Evolutionary conservation across 2,797 vertebrate genomes (phyloP).

Genomic region (Mus caroli): DNA sequence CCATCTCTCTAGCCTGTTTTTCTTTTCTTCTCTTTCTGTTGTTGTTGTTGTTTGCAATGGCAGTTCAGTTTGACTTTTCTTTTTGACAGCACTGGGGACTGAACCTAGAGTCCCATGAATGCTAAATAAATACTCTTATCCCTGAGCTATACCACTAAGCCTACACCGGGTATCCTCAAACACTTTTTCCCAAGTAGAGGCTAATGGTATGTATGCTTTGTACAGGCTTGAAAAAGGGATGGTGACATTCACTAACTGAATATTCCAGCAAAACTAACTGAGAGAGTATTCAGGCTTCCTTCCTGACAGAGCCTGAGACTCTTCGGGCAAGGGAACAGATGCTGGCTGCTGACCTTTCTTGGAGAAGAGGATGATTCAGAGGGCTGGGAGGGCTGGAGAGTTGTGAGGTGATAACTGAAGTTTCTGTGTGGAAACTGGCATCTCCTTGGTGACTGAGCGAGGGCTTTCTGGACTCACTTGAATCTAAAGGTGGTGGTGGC

Average conservation of each 20-base stretch:
- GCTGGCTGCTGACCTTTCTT: slow-evolving; percentile 77
- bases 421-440: background rate
- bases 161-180: slow-evolving; percentile 17
- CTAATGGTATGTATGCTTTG: background rate
- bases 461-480: slow-evolving; percentile 65
- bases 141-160: background rate
- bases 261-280: slow-evolving; percentile 20
- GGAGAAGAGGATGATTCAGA: slow-evolving; percentile 52
- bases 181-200: slow-evolving; percentile 16
- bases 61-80: background rate
- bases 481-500: slow-evolving; percentile 63
- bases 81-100: background rate
- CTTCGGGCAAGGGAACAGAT: background rate
- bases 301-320: background rate
- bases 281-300: background rate
- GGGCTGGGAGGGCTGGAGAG: slow-evolving; percentile 68
- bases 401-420: slow-evolving; percentile 49
- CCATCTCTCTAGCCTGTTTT: background rate
- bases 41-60: background rate
- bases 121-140: background rate
- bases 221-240: background rate
- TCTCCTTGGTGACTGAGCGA: background rate
- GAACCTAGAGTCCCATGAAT: background rate
- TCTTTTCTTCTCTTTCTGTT: background rate
- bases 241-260: background rate